A percentile compares a stretch with the other conserved stretches of the same genome.
phyloP scores from a whole-genome alignment of 2,797 vertebrate species.

The Sebastes oblongus region DNA sequence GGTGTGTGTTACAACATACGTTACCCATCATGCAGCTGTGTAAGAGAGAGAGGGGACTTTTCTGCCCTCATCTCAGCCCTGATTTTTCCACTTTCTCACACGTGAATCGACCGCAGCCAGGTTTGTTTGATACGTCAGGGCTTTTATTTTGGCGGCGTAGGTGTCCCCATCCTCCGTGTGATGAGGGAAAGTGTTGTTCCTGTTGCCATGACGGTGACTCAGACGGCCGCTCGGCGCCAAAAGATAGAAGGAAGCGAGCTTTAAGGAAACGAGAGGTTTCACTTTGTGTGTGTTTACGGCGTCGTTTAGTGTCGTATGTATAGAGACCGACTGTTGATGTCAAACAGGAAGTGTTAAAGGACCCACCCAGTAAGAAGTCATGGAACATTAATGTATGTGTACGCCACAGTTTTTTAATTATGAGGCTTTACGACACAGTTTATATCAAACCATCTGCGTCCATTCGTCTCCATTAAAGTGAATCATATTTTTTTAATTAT shows the following conservation, averaged over 20 bases:
- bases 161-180: slow-evolving; percentile 6
- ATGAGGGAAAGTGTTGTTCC: slow-evolving; percentile 59
- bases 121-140: neutral
- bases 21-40: slow-evolving; percentile 2
- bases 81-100: slow-evolving; percentile 56
- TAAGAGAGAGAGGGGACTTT: slow-evolving; percentile 2
- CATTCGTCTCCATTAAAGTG: too few species aligned
- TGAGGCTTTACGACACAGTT: too few species aligned
- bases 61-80: neutral
- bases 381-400: too few species aligned
- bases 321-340: too few species aligned
- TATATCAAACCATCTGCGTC: too few species aligned
- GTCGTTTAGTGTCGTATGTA: neutral
- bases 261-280: slow-evolving; percentile 9
- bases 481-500: too few species aligned
- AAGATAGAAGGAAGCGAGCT: neutral
- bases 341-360: too few species aligned
- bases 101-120: neutral
- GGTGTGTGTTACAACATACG: neutral
- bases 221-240: slow-evolving; percentile 5
- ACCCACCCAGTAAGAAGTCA: too few species aligned
- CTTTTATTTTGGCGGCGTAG: neutral
- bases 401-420: too few species aligned
- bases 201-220: slow-evolving; percentile 66
- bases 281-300: neutral